Evolutionary conservation across 2,888 invertebrate genomes (phyloP), one percentile per base, ranked within the genome.

Genomic region (Incurvaria masculella): DNA sequence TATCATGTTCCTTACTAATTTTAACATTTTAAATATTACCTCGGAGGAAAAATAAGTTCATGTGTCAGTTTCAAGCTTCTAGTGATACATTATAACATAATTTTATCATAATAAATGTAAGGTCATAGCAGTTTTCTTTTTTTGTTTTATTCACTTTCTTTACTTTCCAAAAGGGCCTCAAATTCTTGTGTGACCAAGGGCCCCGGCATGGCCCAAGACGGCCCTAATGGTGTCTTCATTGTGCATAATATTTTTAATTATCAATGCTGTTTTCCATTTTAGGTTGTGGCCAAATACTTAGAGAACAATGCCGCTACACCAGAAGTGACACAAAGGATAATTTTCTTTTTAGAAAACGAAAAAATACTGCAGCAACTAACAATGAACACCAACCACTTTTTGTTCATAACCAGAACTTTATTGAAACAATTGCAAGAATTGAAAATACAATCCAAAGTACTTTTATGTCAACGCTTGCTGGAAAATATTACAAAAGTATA

Each of bases 221-320:
- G n/a, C n/a, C n/a, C n/a, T n/a, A n/a, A n/a, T n/a, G n/a, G n/a
- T n/a, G n/a, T n/a, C n/a, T n/a, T n/a, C n/a, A n/a, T n/a, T n/a
- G n/a, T 44, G 10, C 18, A 26, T 3, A 44, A 17, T 26, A 10
- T 4, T 23, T 40, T 40, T 27, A 27, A 8, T 10, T 10, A 27
- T n/a, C 18, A 18, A 21, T 43, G 21, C 41, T 20, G 18, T 51
- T 16, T 46, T 59, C 33, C 4, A 40, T 26, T 65, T 75, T 17
- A 78, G 78, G 62, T 74, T 44, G 64, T 75, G 16, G 62, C 72
- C 27, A 62, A 66, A 33, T 73, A 66, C 54, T 55, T 75, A 6
- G 62, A 68, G 47, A 65, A 51, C 23, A 69, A 69, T 47, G 59
- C 61, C 14, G 17, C 72, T 38, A 60, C 66, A 48, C 54, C 51